Base-by-base conservation (phyloP, 1,140 invertebrate species). In the Carposina sasakii region DNA sequence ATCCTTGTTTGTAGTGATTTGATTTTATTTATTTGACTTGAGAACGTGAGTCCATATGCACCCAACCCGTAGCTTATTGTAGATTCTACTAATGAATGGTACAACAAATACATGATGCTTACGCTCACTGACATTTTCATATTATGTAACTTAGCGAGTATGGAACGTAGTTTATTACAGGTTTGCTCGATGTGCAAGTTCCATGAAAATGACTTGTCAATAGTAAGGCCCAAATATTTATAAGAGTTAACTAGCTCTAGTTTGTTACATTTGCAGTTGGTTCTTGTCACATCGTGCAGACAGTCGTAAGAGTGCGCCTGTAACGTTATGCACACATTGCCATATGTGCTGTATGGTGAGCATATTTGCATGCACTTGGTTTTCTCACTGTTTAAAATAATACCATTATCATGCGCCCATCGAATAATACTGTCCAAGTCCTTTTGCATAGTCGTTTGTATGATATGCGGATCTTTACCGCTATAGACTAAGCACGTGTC, bases 11-110 rank as follows among this genome's bases (percentile, higher is more conserved):
- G 39, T 41, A 37, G 12, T 12, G 17, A 2, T 15, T 45, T 45
- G 23, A 45, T 47, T 36, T 37, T 3, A 15, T 37, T 24, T 10
- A 47, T 4, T 3, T 47, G 26, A 16, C 21, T 26, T 47, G 23
- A 37, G 39, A 37, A 47, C 15, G 45, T 47, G 3, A 13, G 22
- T 3, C 45, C 45, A 13, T 47, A 47, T 17, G 21, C 12, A 26
- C 45, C 28, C 1, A 47, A n/a, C 12, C 21, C 31, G 15, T 47
- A 47, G 13, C 13, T 26, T 10, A 47, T 2, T 9, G 39, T 6
- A 12, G 33, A 37, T 2, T 47, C 45, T 12, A 23, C 45, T 20
- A 47, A 23, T 10, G 45, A 31, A 39, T 37, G 19, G 24, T 47
- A 37, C 1, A 47, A 20, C n/a, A 36, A 37, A 16, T 37, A 37